Base-by-base conservation (phyloP, 2,888 invertebrate species). In the Lasioglossum leucozonium region DNA sequence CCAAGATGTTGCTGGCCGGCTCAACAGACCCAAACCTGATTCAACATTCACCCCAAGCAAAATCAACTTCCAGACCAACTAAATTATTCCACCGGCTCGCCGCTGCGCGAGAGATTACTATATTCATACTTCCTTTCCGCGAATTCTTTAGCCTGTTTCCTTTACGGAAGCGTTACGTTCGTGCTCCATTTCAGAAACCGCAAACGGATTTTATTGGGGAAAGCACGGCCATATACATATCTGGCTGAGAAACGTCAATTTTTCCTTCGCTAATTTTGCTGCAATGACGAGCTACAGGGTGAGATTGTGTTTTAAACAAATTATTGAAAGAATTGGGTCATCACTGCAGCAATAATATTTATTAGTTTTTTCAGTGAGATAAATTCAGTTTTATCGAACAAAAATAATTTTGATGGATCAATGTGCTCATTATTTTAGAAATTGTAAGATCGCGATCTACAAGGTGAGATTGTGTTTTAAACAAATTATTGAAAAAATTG, bases 1-100 rank as follows among this genome's bases (percentile, higher is more conserved):
- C 55, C n/a, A 55, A 55, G 55, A 55, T 55, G 55, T n/a, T 55
- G 55, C 13, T 58, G 26, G 13, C 22, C 26, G 30, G 18, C 30
- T 62, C 62, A 30, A 30, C 62, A 30, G 62, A 67, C 22, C 65
- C 37, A 67, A 34, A 34, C 37, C 37, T 67, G 65, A 67, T 67
- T 67, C 65, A 67, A 67, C 65, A 67, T 67, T 67, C 65, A 67
- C 65, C 65, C 65, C 65, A 22, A 67, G 65, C 65, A 67, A 67
- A 67, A 67, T 67, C 65, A 67, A 67, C 65, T 22, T 34, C 65
- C 34, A 67, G 34, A 67, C 65, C 22, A 67, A 67, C 22, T 37
- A 67, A 67, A 67, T 67, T 67, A 67, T 67, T 67, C 65, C 37
- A 22, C 37, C 37, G 37, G 6, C 16, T 30, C 22, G 37, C 34